Evolutionary conservation across 2,113 vertebrate species (phyloP).

Genomic region (Leucoraja erinaceus): DNA sequence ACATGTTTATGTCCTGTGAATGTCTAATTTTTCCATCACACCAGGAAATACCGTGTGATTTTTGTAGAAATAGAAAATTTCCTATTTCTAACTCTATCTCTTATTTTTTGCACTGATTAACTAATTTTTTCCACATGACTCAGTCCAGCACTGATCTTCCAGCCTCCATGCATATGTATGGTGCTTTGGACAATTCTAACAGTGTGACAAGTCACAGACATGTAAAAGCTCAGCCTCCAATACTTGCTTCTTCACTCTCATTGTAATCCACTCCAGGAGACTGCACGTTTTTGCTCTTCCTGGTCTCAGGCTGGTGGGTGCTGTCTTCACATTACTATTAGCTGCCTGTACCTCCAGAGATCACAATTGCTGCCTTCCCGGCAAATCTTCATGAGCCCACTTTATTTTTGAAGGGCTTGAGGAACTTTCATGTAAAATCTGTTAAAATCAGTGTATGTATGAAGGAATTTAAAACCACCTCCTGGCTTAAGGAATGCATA

Average conservation of each 20-base stretch:
- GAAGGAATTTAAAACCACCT: not conserved
- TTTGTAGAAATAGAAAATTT: too few relatives aligned
- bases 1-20: not conserved
- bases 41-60: too few relatives aligned
- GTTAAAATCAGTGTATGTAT: not conserved
- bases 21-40: not conserved
- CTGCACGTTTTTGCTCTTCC: not conserved
- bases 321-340: not conserved
- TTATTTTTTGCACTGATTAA: not conserved
- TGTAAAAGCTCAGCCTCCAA: not conserved
- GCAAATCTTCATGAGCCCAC: not conserved
- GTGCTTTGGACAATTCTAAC: not conserved
- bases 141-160: not conserved
- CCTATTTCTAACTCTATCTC: slow-evolving; percentile 1
- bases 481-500: not conserved
- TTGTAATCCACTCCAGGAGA: not conserved
- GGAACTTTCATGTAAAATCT: not conserved
- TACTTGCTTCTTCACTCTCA: not conserved
- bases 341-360: too few relatives aligned
- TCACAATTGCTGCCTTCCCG: not conserved
- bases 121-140: not conserved
- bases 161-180: not conserved
- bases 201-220: not conserved
- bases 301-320: not conserved
- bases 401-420: not conserved